These are phyloP conservation scores for Alviniconcha marisindica DNA, from an alignment of 1,140 invertebrate genomes.

Conservation along the genomic window DNA sequence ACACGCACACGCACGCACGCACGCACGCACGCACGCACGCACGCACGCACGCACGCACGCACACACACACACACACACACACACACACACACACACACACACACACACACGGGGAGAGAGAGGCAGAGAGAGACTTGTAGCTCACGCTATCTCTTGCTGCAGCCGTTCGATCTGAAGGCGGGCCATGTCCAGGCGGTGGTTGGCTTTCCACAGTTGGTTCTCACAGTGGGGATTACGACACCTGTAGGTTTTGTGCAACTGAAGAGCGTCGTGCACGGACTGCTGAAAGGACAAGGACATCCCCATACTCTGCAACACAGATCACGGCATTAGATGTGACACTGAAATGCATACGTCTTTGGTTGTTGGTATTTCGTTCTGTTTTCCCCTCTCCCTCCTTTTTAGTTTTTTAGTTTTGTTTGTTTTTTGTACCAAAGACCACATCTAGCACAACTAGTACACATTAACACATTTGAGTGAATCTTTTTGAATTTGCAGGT, in stretches of 20 bases:
- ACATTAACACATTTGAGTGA: too few relatives aligned
- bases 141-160: conserved; percentile 75
- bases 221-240: conserved; percentile 86
- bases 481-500: too few relatives aligned
- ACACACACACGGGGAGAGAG: too few relatives aligned
- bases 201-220: conserved; percentile 87
- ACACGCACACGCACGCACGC: background rate
- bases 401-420: too few relatives aligned
- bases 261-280: conserved; percentile 88
- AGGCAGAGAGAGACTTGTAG: too few relatives aligned
- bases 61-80: background rate
- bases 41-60: background rate
- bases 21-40: background rate
- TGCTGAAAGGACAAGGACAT: conserved; percentile 91
- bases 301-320: conserved; percentile 81
- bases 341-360: too few relatives aligned
- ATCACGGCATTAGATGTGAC: too few relatives aligned
- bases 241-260: conserved; percentile 79
- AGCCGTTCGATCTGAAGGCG: conserved; percentile 88
- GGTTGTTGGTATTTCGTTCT: too few relatives aligned
- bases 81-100: too few relatives aligned
- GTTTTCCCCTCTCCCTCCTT: too few relatives aligned
- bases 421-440: too few relatives aligned
- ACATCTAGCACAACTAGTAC: too few relatives aligned
- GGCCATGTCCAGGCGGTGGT: conserved; percentile 90